phyloP scores from a whole-genome alignment of 2,888 invertebrate genomes.

The Mesoligia furuncula region DNA sequence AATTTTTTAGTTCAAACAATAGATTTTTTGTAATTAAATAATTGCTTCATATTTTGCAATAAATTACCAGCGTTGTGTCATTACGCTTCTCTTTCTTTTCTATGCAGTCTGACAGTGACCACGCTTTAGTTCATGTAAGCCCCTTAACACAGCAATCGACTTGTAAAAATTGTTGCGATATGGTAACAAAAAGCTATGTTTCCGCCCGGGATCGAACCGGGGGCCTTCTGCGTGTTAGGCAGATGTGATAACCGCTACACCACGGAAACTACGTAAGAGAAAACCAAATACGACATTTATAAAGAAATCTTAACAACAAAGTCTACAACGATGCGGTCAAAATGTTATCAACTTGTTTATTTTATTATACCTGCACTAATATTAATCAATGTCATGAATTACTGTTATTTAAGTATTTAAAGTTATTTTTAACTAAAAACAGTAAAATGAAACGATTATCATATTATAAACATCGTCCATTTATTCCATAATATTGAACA shows the following conservation, averaged over 20 bases:
- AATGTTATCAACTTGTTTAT: slow-evolving; percentile 22
- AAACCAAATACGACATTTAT: neutral
- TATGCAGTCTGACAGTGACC: too few species aligned
- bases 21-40: too few species aligned
- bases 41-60: too few species aligned
- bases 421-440: neutral
- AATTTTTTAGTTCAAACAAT: too few species aligned
- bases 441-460: neutral
- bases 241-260: slow-evolving; percentile 98
- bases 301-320: neutral
- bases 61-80: too few species aligned
- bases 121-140: too few species aligned
- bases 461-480: neutral
- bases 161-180: neutral
- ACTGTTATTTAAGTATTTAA: neutral
- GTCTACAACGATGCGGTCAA: neutral
- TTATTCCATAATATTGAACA: neutral
- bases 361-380: slow-evolving; percentile 24
- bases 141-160: neutral
- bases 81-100: too few species aligned
- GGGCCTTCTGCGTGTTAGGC: slow-evolving; percentile 97
- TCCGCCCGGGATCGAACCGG: slow-evolving; percentile 97
- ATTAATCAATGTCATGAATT: neutral
- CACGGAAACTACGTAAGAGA: slow-evolving; percentile 91
- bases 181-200: slow-evolving; percentile 85